phyloP scores from a whole-genome alignment of 2,797 vertebrate genomes.

The Bradypodion pumilum region DNA sequence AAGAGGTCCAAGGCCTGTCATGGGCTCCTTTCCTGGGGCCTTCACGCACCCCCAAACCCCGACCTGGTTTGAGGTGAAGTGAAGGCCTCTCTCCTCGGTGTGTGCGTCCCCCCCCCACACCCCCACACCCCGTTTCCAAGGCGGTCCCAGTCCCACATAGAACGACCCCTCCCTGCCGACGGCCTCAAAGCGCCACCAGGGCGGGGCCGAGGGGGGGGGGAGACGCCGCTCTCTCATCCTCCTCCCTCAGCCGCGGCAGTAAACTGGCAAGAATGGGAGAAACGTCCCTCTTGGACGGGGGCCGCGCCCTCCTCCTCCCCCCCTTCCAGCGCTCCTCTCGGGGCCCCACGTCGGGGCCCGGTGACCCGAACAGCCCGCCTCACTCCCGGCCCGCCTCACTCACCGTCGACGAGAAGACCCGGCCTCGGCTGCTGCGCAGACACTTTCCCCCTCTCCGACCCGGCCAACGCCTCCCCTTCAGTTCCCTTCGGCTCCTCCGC shows the following conservation, averaged over 20 bases:
- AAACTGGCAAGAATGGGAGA: not conserved
- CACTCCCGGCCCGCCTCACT: not conserved
- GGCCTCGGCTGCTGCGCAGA: not conserved
- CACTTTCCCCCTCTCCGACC: not conserved
- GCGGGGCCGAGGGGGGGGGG: not conserved
- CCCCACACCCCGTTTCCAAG: not conserved
- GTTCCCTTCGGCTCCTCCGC: slow-evolving; percentile 54
- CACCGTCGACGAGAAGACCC: not conserved
- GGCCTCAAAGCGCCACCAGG: not conserved
- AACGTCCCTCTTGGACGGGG: no score
- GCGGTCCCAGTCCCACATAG: not conserved
- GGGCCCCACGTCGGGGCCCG: slow-evolving; percentile 5
- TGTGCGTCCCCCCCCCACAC: no score
- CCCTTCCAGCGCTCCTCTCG: rapidly evolving
- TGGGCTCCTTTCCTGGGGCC: no score
- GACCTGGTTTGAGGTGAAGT: no score
- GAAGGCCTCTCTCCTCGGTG: no score
- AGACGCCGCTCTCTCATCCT: not conserved
- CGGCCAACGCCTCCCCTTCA: slow-evolving; percentile 12
- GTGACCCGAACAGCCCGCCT: not conserved
- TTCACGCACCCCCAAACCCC: no score
- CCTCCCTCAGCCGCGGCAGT: not conserved
- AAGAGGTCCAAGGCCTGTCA: not conserved
- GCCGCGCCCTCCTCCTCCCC: not conserved
- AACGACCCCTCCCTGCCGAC: not conserved